phyloP scores from a whole-genome alignment of 2,888 invertebrate genomes.

The Agrochola lota region DNA sequence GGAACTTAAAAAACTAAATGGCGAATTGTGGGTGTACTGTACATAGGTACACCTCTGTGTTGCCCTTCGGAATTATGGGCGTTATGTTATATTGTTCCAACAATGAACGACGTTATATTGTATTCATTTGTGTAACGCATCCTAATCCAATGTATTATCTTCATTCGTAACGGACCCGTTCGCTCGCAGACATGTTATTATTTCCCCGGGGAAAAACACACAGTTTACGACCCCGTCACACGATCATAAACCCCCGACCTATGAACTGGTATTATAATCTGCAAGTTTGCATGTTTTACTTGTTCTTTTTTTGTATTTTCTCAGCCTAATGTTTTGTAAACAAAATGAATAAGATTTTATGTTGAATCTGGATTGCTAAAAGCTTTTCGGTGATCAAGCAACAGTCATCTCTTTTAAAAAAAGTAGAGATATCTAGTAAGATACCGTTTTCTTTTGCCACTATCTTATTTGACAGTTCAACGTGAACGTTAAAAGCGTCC shows the following conservation, averaged over 20 bases:
- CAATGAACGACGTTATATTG: background rate
- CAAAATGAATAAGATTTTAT: no score
- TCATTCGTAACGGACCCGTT: conserved; percentile 13
- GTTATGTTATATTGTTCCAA: background rate
- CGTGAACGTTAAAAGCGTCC: background rate
- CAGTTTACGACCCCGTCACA: conserved; percentile 44
- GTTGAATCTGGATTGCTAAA: no score
- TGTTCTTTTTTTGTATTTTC: no score
- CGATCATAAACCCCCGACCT: conserved; percentile 32
- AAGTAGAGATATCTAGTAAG: background rate
- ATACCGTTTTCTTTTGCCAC: background rate
- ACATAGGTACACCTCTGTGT: no score
- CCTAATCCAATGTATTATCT: conserved; percentile 32
- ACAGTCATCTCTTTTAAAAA: no score
- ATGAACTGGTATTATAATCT: conserved; percentile 12
- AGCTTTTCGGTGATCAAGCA: no score
- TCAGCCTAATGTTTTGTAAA: background rate
- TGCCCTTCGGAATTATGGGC: no score
- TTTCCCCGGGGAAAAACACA: conserved; percentile 44
- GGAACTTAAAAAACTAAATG: no score
- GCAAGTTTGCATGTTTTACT: conserved; percentile 19
- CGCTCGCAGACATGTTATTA: conserved; percentile 26
- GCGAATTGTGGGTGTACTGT: no score
- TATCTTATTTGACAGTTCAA: background rate
- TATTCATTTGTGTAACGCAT: conserved; percentile 40